Base-by-base conservation (phyloP, 2,113 vertebrate genomes). In the Abramis brama region DNA sequence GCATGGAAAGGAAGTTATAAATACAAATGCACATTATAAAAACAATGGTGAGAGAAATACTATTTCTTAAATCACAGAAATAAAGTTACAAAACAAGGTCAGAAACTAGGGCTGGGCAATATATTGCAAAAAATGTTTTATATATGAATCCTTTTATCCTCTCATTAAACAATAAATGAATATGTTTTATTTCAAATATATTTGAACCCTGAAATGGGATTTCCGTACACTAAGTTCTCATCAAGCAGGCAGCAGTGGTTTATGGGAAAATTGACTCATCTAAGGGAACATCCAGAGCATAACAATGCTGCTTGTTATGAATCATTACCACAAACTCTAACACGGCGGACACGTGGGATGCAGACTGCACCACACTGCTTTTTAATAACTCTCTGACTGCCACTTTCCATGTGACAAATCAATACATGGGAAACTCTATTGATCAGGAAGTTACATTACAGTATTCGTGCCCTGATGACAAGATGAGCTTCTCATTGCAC, bases 391-490 rank as follows among this genome's bases (percentile, higher is more conserved):
- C 52, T 78, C 76, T 80, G 25, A 30, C 81, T 79, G 30, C 17
- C 60, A 82, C 17, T 81, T 85, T 85, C 45, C 71, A 86, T 59
- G 73, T 50, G 25, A 64, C 59, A 83, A 86, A 87, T 88, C 82
- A 83, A 88, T 85, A 52, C 47, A 85, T 66, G 78, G 71, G 83
- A 60, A 85, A 83, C 71, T 75, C 75, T 73, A 78, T 79, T 70
- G 64, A 86, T 74, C 25, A 68, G 86, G 36, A 85, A 55, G 36
- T 57, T 13, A 45, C 36, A 85, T 78, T 36, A 5, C 55, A 83
- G 21, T 68, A 62, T 59, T 77, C 17, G 15, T 80, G 50, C 6
- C 10, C 45, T 77, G 50, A 77, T 13, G 64, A 39, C 21, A 57
- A 78, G 25, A 60, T 73, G 73, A 30, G 4, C 27, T 23, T 82